phyloP scores from a whole-genome alignment of 2,113 vertebrate species.

The Salvelinus sp. region DNA sequence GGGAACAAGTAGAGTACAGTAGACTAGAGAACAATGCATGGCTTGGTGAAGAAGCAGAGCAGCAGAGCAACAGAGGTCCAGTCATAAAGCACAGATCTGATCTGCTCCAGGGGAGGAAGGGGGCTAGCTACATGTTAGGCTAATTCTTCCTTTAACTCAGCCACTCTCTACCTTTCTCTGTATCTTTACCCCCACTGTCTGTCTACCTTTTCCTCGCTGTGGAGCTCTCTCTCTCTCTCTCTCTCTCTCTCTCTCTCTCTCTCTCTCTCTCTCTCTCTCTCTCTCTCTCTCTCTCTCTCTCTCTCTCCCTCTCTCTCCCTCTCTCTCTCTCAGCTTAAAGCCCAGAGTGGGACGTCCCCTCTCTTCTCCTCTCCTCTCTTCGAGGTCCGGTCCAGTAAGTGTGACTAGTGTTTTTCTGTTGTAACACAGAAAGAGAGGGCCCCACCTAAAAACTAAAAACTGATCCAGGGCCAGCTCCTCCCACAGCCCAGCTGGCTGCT shows the following conservation, averaged over 20 bases:
- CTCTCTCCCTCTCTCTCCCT: neutral
- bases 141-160: neutral
- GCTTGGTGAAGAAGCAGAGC: conserved; percentile 48
- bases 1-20: conserved; percentile 63
- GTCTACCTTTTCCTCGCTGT: too few relatives aligned
- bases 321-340: neutral
- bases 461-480: neutral
- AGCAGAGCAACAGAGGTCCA: neutral
- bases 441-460: conserved; percentile 29
- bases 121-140: neutral
- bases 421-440: conserved; percentile 9
- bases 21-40: conserved; percentile 54
- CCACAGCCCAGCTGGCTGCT: conserved; percentile 1
- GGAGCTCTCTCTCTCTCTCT: neutral
- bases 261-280: too few relatives aligned
- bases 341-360: neutral
- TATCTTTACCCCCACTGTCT: neutral
- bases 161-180: neutral
- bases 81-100: neutral
- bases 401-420: conserved; percentile 7
- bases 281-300: too few relatives aligned
- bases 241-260: neutral
- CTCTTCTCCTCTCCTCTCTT: neutral
- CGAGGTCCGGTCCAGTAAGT: neutral
- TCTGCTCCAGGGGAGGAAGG: neutral